A percentile compares a stretch with the other conserved stretches of the same genome.
Evolutionary conservation across 1,140 invertebrate species (phyloP).

Genomic region (Cydia strobilella): DNA sequence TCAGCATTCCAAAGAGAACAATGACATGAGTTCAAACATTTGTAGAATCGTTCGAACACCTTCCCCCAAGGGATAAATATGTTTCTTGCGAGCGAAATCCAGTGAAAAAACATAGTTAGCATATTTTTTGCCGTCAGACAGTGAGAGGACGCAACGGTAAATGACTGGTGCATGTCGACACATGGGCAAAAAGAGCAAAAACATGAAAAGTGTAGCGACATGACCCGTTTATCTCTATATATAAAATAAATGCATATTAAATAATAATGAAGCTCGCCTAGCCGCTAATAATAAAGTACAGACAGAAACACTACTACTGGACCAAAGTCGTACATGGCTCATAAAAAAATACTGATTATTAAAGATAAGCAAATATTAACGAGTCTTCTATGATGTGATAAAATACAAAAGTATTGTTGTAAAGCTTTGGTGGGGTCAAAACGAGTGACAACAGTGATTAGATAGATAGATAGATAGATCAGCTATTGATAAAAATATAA

Average conservation of each 20-base stretch:
- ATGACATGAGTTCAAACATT: constrained; percentile 2
- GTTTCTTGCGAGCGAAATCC: not conserved
- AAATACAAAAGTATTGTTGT: too few relatives aligned
- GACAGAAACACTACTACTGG: too few relatives aligned
- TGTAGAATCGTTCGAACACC: not conserved
- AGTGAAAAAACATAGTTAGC: constrained; percentile 18
- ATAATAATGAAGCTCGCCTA: not conserved
- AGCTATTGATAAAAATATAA: too few relatives aligned
- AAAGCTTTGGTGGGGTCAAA: too few relatives aligned
- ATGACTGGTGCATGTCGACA: constrained; percentile 28
- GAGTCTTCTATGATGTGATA: too few relatives aligned
- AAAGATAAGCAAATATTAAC: too few relatives aligned
- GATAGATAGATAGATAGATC: too few relatives aligned
- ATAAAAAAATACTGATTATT: too few relatives aligned
- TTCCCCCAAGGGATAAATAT: not conserved
- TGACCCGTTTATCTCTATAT: not conserved
- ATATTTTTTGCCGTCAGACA: constrained; percentile 18
- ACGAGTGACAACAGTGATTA: too few relatives aligned
- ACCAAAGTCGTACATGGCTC: too few relatives aligned
- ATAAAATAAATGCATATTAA: too few relatives aligned
- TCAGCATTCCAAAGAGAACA: constrained; percentile 12
- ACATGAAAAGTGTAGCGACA: constrained; percentile 6
- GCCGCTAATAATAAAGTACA: not conserved
- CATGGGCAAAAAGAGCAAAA: constrained; percentile 10
- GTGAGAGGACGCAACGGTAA: constrained; percentile 25